phyloP scores from a whole-genome alignment of 2,797 vertebrate species.

The Epinephelus coioides region DNA sequence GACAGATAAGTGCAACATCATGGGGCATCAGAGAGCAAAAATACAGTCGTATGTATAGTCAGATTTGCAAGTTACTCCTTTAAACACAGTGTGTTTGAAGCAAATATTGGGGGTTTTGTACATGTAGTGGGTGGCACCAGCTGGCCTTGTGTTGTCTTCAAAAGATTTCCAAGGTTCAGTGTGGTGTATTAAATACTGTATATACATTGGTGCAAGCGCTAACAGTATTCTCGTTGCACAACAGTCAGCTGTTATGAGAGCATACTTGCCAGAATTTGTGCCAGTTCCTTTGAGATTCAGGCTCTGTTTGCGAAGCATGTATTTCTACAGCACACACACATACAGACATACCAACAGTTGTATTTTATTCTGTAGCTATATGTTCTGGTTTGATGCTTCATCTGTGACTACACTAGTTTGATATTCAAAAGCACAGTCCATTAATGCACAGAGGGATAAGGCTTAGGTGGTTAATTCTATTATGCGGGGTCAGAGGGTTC shows the following conservation, averaged over 20 bases:
- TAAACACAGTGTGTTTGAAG: background rate
- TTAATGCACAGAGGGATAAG: slow-evolving; percentile 38
- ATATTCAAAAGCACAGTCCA: slow-evolving; percentile 27
- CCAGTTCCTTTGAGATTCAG: slow-evolving; percentile 12
- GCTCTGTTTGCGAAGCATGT: background rate
- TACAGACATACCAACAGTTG: slow-evolving; percentile 2
- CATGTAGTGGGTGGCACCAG: slow-evolving; percentile 36
- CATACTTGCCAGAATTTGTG: background rate
- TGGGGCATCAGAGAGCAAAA: background rate
- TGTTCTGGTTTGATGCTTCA: slow-evolving; percentile 19
- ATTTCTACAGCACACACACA: background rate
- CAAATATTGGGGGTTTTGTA: slow-evolving; percentile 4
- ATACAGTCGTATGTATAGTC: background rate
- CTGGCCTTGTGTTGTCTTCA: slow-evolving; percentile 34
- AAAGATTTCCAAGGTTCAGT: slow-evolving; percentile 16
- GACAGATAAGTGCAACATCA: background rate
- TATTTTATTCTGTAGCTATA: slow-evolving; percentile 16
- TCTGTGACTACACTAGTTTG: slow-evolving; percentile 29
- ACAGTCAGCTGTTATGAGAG: slow-evolving; percentile 16
- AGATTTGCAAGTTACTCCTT: background rate
- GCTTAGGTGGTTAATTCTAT: slow-evolving; percentile 67
- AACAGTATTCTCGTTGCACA: background rate
- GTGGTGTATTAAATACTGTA: slow-evolving; percentile 1
- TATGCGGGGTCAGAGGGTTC: slow-evolving; percentile 59
- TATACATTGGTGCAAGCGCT: background rate